Base-by-base conservation (phyloP, 1,140 invertebrate genomes). In the Maniola jurtina region DNA sequence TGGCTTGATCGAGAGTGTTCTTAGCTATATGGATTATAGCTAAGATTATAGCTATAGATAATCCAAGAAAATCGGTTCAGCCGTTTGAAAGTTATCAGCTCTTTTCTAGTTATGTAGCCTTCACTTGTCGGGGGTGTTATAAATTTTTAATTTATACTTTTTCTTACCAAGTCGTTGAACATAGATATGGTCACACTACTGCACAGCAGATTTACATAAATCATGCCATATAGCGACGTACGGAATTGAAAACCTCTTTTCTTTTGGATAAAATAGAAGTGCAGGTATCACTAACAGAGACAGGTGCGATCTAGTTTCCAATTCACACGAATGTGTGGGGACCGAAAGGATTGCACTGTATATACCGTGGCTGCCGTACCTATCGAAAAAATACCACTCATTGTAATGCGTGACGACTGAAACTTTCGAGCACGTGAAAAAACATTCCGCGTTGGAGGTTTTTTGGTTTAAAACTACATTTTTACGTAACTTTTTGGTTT, bases 241-340 rank as follows among this genome's bases (percentile, higher is more conserved):
- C 2, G 38, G 10, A 40, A 5, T 45, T 5, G 5, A 45, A 45
- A 45, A 45, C 9, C 13, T 45, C 13, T 11, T 45, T 45, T 45
- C 7, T 40, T 3, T 40, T 7, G 42, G 42, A 11, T 45, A 64
- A 64, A 74, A 74, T 71, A 66, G 70, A 71, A 74, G 69, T 66
- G 63, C 63, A 61, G 55, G 69, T 61, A 71, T 71, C 62, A 60
- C 57, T 55, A 52, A 55, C 52, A 55, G 70, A 61, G 62, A 60
- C 72, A 73, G 72, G 68, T 71, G 72, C 64, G 59, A 60, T 68
- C 70, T 62, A 68, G 66, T 69, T 74, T 64, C 64, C 70, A 71
- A 69, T 74, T 71, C 72, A 56, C 70, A 61, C 66, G 69, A 68
- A 60, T 66, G 70, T 71, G 59, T 55, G 48, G 59, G 36, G 13